Evolutionary conservation across 2,797 vertebrate species (phyloP), one percentile per base, ranked within the genome.

Genomic region (Champsocephalus esox): DNA sequence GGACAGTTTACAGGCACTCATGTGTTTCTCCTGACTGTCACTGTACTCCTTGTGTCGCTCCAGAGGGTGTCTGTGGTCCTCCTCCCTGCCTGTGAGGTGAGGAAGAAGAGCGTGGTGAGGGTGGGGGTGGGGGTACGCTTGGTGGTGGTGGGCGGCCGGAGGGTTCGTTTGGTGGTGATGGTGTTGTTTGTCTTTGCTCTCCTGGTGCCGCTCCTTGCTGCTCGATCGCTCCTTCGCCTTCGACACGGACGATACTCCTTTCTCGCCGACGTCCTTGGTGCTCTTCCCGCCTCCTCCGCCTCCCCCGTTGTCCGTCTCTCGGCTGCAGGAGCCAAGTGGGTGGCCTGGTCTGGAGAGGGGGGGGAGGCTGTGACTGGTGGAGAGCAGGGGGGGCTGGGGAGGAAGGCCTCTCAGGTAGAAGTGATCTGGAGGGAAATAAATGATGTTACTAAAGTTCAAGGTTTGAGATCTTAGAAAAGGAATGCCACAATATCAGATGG

Each of bases 401-500:
- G 97, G 96, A 89, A 98, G 95, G 90, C 97, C 96, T 89, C 97
- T 95, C 91, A 99, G 95, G 94, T 98, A 99, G 92, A 99, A 99
- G 91, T 97, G 96, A 95, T 99, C 98, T 99, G 89, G 56, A 65
- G 6, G 6, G 44, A 80, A 17, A 56, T 1, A 43, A 14, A 21
- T 72, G 1, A 66, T 64, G 34, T 60, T 0, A 5, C 2, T 43
- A 3, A 28, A 14, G 28, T 21, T 59, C 1, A 68, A 58, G 2
- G 8, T 9, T 59, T 48, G 12, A 45, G 0, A 13, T 43, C 5
- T 59, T 3, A 6, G 6, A 19, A 21, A 61, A 16, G 28, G 4
- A 28, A 28, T 28, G 28, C 28, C 28, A 28, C 28, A 28, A 28
- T 28, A 28, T 28, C 28, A 28, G 28, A 28, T 1, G 4, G 0